These are phyloP conservation scores for Proales similis DNA, from an alignment of 1,140 invertebrate species.

Conservation along the genomic window DNA sequence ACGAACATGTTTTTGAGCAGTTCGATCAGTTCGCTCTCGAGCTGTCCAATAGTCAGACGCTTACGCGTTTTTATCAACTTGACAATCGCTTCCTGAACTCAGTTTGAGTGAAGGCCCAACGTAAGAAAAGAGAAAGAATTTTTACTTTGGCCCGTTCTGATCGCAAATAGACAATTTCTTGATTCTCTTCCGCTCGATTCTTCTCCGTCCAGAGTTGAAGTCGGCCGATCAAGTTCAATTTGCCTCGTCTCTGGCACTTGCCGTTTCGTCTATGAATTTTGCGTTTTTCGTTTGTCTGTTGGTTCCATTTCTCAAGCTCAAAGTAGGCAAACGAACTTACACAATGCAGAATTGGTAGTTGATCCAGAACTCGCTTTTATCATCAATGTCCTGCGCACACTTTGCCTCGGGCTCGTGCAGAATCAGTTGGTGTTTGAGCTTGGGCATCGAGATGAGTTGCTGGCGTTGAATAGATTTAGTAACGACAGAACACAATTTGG, in stretches of 20 bases:
- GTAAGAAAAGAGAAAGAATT: background rate
- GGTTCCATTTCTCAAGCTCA: constrained; percentile 16
- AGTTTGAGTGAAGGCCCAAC: background rate
- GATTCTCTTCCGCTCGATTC: constrained; percentile 83
- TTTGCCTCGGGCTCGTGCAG: constrained; percentile 68
- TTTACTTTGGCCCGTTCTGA: constrained; percentile 30
- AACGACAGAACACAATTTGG: no score
- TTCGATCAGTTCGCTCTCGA: constrained; percentile 91
- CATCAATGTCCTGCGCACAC: constrained; percentile 83
- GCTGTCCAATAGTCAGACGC: constrained; percentile 78
- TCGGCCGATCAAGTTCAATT: constrained; percentile 86
- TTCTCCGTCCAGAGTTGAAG: constrained; percentile 87
- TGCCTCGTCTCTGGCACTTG: constrained; percentile 82
- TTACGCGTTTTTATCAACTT: constrained; percentile 98
- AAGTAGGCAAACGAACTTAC: constrained; percentile 53
- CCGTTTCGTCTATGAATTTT: constrained; percentile 60
- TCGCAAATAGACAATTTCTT: constrained; percentile 83
- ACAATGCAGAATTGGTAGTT: constrained; percentile 88
- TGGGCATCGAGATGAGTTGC: constrained; percentile 90
- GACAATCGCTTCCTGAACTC: constrained; percentile 84
- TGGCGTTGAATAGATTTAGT: no score
- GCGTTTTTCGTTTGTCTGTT: background rate
- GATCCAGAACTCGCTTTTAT: constrained; percentile 86
- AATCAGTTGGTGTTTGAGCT: constrained; percentile 83
- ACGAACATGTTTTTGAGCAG: constrained; percentile 98